Evolutionary conservation across 1,140 invertebrate species (phyloP), one percentile per base, ranked within the genome.

Genomic region (Carposina sasakii): DNA sequence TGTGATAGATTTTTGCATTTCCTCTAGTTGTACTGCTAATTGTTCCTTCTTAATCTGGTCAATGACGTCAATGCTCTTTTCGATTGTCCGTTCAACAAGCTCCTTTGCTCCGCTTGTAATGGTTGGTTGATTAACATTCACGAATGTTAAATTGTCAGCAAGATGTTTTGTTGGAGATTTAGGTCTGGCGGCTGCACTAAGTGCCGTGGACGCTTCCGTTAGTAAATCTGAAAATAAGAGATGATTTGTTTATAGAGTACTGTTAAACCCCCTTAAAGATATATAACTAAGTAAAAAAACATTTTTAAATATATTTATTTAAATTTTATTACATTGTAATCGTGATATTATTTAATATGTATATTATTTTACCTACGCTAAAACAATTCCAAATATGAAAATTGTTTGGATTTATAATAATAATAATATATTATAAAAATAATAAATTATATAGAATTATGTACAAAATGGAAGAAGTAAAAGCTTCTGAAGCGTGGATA

Each of bases 161-260:
- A 83, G 41, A 63, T 86, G 85, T 67, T 82, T 82, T 17, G 69
- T 75, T 4, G 85, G 81, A 44, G 85, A 85, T 63, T 77, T 85
- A 6, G 82, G 75, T 58, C 65, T 78, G 34, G 64, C 60, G 21
- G 76, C 71, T 55, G 57, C 58, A 49, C 65, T 76, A 12, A 73
- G 55, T 46, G 39, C 63, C 51, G 67, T 75, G 36, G 75, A 71
- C 52, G 76, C 68, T 54, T 81, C 76, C 20, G 57, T 64, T 46
- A 76, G 41, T 46, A 74, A 46, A 42, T 74, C 85, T 86, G 81
- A 24, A 83, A 81, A 64, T 57, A 66, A 70, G 66, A 64, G n/a
- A n/a, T n/a, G n/a, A n/a, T n/a, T n/a, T n/a, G n/a, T n/a, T n/a
- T n/a, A n/a, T n/a, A n/a, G n/a, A n/a, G n/a, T n/a, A n/a, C n/a